Evolutionary conservation across 2,797 vertebrate genomes (phyloP).

Genomic region (Hafferia zeledoni): DNA sequence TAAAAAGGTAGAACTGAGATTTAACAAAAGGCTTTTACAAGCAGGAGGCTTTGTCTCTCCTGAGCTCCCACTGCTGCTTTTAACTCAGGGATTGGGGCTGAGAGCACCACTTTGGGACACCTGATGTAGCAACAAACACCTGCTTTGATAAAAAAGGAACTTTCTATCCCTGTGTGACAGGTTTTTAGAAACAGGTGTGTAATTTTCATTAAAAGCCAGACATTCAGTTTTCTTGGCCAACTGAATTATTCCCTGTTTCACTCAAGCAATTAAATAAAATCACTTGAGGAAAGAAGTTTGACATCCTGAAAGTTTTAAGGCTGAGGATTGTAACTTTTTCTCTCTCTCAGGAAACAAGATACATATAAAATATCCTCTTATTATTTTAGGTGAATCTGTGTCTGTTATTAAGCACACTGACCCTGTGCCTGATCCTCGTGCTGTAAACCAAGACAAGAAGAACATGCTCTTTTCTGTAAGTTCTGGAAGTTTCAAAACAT

Average conservation of each 20-base stretch:
- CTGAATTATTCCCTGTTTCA: neutral
- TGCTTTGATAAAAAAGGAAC: neutral
- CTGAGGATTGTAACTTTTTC: neutral
- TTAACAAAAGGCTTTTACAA: neutral
- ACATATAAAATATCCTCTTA: neutral
- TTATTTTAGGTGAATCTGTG: slow-evolving; percentile 89
- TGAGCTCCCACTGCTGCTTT: neutral
- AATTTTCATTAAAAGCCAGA: neutral
- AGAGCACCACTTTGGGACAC: neutral
- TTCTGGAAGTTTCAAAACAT: neutral
- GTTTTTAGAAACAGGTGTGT: neutral
- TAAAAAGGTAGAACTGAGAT: neutral
- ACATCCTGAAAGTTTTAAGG: neutral
- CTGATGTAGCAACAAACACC: neutral
- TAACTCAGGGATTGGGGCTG: neutral
- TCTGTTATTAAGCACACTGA: slow-evolving; percentile 99
- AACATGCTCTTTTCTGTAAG: slow-evolving; percentile 99
- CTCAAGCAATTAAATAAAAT: neutral
- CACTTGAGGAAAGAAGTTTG: neutral
- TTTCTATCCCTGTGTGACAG: neutral
- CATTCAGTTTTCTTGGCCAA: neutral
- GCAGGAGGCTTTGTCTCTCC: neutral
- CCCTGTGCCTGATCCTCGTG: slow-evolving; percentile 95
- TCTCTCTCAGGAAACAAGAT: neutral
- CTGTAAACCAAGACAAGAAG: slow-evolving; percentile 99